Percentiles rank a stretch among this genome's conserved stretches.
phyloP scores from a whole-genome alignment of 2,797 vertebrate species.

The Tauraco hartlaubi region DNA sequence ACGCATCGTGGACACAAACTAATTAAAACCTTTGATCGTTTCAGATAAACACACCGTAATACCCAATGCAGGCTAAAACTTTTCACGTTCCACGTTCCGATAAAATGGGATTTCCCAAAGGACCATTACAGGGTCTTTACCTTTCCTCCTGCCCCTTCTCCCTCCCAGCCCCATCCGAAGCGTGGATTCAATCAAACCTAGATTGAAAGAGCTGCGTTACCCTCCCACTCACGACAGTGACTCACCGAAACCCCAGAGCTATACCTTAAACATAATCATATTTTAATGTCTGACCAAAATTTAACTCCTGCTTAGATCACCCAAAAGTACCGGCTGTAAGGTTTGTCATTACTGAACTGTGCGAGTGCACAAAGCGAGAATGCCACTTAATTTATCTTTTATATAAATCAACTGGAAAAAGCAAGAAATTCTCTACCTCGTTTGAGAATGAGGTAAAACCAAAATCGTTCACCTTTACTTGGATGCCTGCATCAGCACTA shows the following conservation, averaged over 20 bases:
- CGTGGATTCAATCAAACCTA: background rate
- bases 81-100: accelerated
- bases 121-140: background rate
- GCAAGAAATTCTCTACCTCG: background rate
- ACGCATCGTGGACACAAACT: background rate
- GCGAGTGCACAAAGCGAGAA: background rate
- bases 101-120: conserved; percentile 29
- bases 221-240: conserved; percentile 74
- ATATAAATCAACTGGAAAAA: background rate
- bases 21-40: background rate
- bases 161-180: background rate
- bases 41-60: background rate
- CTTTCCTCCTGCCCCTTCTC: conserved; percentile 1
- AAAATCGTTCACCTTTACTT: background rate
- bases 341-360: conserved; percentile 63
- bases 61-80: background rate
- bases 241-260: conserved; percentile 74
- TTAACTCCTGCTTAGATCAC: conserved; percentile 46
- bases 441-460: conserved; percentile 19
- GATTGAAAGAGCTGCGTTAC: conserved; percentile 52
- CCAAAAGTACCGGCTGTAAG: conserved; percentile 48
- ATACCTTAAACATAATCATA: conserved; percentile 64
- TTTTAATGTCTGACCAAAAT: conserved; percentile 47
- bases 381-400: background rate
- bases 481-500: background rate